Percentiles rank a stretch among this genome's conserved stretches.
Evolutionary conservation across 2,797 vertebrate species (phyloP).

Genomic region (Acanthurus lineatus): DNA sequence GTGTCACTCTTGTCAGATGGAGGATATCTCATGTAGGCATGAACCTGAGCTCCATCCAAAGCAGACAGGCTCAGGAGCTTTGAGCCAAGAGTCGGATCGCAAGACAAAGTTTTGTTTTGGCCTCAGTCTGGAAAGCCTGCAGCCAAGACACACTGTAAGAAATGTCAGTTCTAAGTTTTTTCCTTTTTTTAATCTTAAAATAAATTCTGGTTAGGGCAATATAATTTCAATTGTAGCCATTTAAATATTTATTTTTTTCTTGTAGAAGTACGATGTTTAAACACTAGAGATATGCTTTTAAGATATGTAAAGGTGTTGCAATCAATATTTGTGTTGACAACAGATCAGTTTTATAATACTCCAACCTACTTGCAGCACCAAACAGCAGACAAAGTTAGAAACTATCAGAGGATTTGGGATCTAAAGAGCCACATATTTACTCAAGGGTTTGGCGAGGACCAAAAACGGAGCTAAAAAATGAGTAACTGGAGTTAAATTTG

Average conservation of each 20-base stretch:
- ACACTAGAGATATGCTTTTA: not conserved
- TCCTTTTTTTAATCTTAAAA: not conserved
- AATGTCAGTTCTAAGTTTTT: conserved; percentile 11
- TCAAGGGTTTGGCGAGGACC: not conserved
- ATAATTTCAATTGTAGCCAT: not conserved
- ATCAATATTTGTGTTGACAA: not conserved
- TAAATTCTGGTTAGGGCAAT: not conserved
- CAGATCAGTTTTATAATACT: not conserved
- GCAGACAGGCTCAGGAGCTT: conserved; percentile 39
- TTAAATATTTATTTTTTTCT: not conserved
- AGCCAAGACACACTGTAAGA: conserved; percentile 42
- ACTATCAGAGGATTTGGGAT: not conserved
- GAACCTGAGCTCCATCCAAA: conserved; percentile 64
- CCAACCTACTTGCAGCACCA: no score
- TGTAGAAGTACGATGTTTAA: not conserved
- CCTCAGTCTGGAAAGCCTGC: conserved; percentile 36
- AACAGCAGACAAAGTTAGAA: no score
- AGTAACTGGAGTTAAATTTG: not conserved
- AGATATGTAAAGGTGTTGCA: not conserved
- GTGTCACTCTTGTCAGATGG: conserved; percentile 58
- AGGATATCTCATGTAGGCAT: conserved; percentile 56
- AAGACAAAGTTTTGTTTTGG: conserved; percentile 71
- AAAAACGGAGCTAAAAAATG: not conserved
- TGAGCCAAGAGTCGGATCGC: conserved; percentile 53
- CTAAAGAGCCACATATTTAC: not conserved